Evolutionary conservation across 2,113 vertebrate species (phyloP), one percentile per base, ranked within the genome.

Genomic region (Hypocryptadius cinnamomeus): DNA sequence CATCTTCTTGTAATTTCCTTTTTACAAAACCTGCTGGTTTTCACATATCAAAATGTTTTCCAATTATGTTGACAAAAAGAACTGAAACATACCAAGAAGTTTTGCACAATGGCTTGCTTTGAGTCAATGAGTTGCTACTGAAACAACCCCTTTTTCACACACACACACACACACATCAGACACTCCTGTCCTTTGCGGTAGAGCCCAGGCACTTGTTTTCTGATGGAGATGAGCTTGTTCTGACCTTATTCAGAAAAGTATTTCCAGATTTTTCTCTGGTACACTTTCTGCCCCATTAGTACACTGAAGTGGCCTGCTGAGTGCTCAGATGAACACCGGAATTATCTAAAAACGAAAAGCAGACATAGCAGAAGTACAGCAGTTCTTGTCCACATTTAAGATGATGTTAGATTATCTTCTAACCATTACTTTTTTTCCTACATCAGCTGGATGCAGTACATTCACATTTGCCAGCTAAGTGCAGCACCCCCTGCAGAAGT

Each of bases 181-280:
- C 37, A 28, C 3, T 57, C 45, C 23, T 11, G 8, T 30, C 35
- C 70, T 45, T 27, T 8, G 45, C 0, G 0, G 12, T 56, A 20
- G 13, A 56, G 21, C 10, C 12, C 35, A 64, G 7, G 15, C 24
- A 84, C 12, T 33, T 4, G 3, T 72, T 40, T 80, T 69, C 50
- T 57, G 17, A 53, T 7, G 19, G 13, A 70, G n/a, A 81, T 15
- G 15, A 65, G 54, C 12, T 84, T 80, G 25, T 20, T 64, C 31
- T 50, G 45, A 73, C 6, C 30, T 71, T 79, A 35, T 16, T 66
- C 51, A 66, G 24, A 48, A 78, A 73, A 19, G 14, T 21, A 44
- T 13, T 85, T 47, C 16, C 31, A 11, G 1, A 20, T 64, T 73
- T 77, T 78, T 27, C 19, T 65, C 33, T 65, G 40, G 30, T 27